Evolutionary conservation across 2,797 vertebrate species (phyloP).

Genomic region (Alcedo quadribrachys): DNA sequence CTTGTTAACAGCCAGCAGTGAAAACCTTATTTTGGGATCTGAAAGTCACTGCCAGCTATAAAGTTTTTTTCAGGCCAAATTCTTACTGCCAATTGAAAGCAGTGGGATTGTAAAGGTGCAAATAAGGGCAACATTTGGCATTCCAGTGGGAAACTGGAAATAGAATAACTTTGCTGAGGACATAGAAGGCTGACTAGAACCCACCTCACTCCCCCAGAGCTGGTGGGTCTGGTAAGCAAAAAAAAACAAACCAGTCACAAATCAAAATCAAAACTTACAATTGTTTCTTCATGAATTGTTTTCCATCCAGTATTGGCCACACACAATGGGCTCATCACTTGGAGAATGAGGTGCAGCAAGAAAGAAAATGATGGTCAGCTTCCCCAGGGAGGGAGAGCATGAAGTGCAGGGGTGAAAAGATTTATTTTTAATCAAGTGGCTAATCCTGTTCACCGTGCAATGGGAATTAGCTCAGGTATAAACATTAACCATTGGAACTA

Average conservation of each 20-base stretch:
- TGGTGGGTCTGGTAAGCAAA: not conserved
- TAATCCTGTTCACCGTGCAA: conserved; percentile 50
- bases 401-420: conserved; percentile 64
- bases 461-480: conserved; percentile 62
- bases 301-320: not conserved
- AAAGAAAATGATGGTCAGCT: conserved; percentile 63
- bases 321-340: conserved; percentile 51
- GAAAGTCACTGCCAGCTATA: conserved; percentile 25
- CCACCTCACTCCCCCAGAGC: conserved; percentile 21
- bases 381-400: conserved; percentile 49
- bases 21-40: not conserved
- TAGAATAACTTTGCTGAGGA: conserved; percentile 2
- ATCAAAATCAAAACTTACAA: not conserved
- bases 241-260: not conserved
- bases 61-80: conserved; percentile 33
- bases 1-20: not conserved
- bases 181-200: conserved; percentile 9
- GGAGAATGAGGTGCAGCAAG: not conserved
- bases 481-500: conserved; percentile 60
- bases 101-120: conserved; percentile 12
- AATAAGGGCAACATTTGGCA: conserved; percentile 44
- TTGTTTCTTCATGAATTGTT: not conserved
- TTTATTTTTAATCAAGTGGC: conserved; percentile 72
- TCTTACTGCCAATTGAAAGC: not conserved
- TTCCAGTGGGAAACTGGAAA: conserved; percentile 12